Conservation (phyloP, 2,113 vertebrate genomes). For the Archocentrus centrarchus region DNA sequence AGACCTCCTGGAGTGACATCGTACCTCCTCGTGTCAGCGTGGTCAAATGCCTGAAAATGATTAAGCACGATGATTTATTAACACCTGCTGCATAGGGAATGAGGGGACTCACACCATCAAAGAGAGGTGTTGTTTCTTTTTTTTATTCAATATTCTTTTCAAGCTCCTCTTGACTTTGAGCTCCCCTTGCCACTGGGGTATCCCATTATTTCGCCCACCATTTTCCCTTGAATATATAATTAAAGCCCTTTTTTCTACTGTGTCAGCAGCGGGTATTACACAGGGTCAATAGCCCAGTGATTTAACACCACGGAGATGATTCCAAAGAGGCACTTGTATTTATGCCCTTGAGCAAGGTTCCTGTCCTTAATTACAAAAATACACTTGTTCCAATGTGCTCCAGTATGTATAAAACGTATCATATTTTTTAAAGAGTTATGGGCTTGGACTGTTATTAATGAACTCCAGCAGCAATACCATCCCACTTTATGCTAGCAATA, state of each 20-base stretch:
- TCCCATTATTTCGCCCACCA: slow-evolving; percentile 51
- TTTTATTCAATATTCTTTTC: slow-evolving; percentile 54
- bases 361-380: slow-evolving; percentile 75
- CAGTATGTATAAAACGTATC: slow-evolving; percentile 50
- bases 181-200: slow-evolving; percentile 68
- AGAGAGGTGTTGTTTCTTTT: not conserved
- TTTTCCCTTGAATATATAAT: slow-evolving; percentile 74
- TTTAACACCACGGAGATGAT: slow-evolving; percentile 67
- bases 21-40: not conserved
- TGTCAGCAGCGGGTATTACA: slow-evolving; percentile 66
- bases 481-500: slow-evolving; percentile 59
- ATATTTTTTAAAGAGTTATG: slow-evolving; percentile 60
- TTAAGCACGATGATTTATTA: slow-evolving; percentile 40
- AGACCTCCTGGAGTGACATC: not conserved
- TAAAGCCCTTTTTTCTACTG: slow-evolving; percentile 62
- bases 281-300: slow-evolving; percentile 64
- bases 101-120: not conserved
- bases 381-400: slow-evolving; percentile 52
- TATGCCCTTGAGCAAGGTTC: slow-evolving; percentile 75
- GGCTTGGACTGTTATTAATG: slow-evolving; percentile 57
- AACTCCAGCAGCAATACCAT: slow-evolving; percentile 58
- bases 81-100: slow-evolving; percentile 2
- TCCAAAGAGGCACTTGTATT: slow-evolving; percentile 62
- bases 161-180: slow-evolving; percentile 68
- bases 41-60: slow-evolving; percentile 22